Evolutionary conservation across 2,797 vertebrate genomes (phyloP), one percentile per base, ranked within the genome.

Genomic region (Loris lydekkerianus): DNA sequence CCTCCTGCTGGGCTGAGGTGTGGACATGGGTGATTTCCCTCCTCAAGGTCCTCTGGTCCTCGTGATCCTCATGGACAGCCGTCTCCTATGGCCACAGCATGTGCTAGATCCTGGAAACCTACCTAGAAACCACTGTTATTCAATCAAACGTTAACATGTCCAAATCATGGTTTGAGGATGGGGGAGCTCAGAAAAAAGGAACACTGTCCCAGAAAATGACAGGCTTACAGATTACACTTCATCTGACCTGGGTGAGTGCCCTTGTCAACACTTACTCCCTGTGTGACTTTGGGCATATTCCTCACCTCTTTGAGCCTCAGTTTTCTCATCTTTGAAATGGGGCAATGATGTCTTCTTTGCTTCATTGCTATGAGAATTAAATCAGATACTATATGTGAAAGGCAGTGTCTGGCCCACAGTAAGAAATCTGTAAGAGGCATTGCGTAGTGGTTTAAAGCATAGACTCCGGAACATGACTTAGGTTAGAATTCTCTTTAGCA

Each of bases 51-150:
- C 34, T 23, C 1, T 2, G 9, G 49, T 58, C 56, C 76, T 34
- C 10, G 23, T 1, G 1, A 14, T 23, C 25, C 70, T 23, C 1
- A 1, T 17, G 21, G 40, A 43, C 29, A 46, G 53, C 23, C 2
- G 2, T 75, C 31, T 34, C 7, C 49, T 37, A 9, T 3, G 14
- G n/a, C n/a, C 9, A 7, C 4, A 8, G n/a, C 69, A 14, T 37
- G 11, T 11, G 7, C n/a, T 29, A 43, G 69, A 18, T 17, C 77
- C 72, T 31, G 69, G 60, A 67, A 76, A n/a, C 49, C 13, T 58
- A 53, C 53, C 46, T 21, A 65, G 73, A 78, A 21, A 43, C 40
- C 23, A 18, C 31, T 13, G 10, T 4, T 31, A 8, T 10, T 86
- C 69, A n/a, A 17, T 63, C 53, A 80, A 70, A 56, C 23, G 75